Evolutionary conservation across 2,888 invertebrate species (phyloP).

Genomic region (Fissipunctia ypsillon): DNA sequence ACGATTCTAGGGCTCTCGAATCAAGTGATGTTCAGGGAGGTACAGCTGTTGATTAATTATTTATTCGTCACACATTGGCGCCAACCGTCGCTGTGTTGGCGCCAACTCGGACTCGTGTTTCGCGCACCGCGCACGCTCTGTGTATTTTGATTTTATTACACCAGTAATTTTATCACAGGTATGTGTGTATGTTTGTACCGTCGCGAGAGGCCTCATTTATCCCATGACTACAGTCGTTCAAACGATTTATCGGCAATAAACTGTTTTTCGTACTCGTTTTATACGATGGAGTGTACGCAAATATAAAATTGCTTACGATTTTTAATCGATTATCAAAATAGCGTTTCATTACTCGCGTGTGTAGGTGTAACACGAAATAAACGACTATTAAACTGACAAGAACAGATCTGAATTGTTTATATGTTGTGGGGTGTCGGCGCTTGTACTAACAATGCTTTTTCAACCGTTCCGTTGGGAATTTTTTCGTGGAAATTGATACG

Average conservation of each 20-base stretch:
- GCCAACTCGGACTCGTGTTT: conserved; percentile 69
- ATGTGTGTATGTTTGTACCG: conserved; percentile 64
- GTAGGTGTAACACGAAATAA: conserved; percentile 49
- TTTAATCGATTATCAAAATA: conserved; percentile 72
- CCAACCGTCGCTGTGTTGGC: conserved; percentile 66
- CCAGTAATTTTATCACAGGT: conserved; percentile 71
- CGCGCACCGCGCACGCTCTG: conserved; percentile 47
- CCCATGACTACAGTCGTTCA: conserved; percentile 68
- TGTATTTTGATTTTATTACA: conserved; percentile 75
- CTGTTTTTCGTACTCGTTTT: conserved; percentile 71
- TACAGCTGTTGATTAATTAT: conserved; percentile 61
- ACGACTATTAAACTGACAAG: conserved; percentile 45
- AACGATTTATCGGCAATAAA: conserved; percentile 78
- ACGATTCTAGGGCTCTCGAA: conserved; percentile 32
- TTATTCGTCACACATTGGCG: conserved; percentile 71
- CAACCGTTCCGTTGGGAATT: not conserved
- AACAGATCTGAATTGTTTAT: conserved; percentile 58
- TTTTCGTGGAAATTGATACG: conserved; percentile 38
- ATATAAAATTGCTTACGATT: conserved; percentile 62
- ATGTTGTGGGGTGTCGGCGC: conserved; percentile 49
- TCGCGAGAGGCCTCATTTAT: conserved; percentile 69
- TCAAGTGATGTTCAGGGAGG: conserved; percentile 35
- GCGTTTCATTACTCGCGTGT: conserved; percentile 41
- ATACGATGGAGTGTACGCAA: conserved; percentile 62
- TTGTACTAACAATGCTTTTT: conserved; percentile 52